Conservation (phyloP, 2,797 vertebrate species). For the Coranthus polyacanthus region DNA sequence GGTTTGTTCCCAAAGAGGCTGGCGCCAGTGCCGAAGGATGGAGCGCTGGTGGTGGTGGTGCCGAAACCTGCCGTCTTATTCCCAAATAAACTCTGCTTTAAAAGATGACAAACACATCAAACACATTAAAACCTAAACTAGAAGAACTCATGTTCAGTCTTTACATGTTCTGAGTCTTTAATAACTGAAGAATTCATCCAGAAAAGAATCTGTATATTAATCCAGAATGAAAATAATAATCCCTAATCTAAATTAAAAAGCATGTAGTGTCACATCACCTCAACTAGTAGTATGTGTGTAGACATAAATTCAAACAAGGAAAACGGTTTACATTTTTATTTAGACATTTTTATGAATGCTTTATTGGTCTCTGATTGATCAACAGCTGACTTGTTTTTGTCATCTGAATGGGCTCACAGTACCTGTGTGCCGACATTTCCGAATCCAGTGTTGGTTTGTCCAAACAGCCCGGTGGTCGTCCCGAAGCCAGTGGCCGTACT, state of each 20-base stretch:
- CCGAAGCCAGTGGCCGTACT: constrained; percentile 92
- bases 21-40: constrained; percentile 91
- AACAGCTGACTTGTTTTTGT: too few relatives aligned
- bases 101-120: not conserved
- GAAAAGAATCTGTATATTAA: not conserved
- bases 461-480: constrained; percentile 88
- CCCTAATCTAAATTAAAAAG: too few relatives aligned
- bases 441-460: constrained; percentile 89
- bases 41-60: constrained; percentile 93
- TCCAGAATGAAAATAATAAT: too few relatives aligned
- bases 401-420: not conserved
- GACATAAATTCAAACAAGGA: too few relatives aligned
- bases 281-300: too few relatives aligned
- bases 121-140: not conserved
- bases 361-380: too few relatives aligned
- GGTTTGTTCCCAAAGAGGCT: constrained; percentile 93
- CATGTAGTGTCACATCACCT: too few relatives aligned
- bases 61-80: constrained; percentile 94
- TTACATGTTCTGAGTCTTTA: too few relatives aligned
- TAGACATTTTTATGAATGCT: too few relatives aligned
- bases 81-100: constrained; percentile 90
- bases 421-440: constrained; percentile 91
- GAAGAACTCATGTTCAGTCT: too few relatives aligned
- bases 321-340: too few relatives aligned
- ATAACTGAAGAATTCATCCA: not conserved